A percentile compares a stretch with the other conserved stretches of the same genome.
Evolutionary conservation across 2,888 invertebrate species (phyloP).

Genomic region (Lithophane ornitopus): DNA sequence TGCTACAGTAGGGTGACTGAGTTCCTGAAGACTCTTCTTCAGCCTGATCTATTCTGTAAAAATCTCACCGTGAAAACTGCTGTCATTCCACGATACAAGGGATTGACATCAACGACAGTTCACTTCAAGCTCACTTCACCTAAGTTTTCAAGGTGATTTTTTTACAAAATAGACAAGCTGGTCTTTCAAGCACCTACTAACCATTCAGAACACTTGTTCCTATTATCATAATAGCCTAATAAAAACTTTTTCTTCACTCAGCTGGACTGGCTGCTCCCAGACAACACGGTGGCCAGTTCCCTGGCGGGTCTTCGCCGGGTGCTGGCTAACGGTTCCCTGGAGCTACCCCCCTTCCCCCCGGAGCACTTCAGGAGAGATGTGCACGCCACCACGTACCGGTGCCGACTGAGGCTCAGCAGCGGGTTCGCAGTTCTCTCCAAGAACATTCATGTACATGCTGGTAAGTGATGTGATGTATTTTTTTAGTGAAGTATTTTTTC

Average conservation of each 20-base stretch:
- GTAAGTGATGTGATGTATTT: constrained; percentile 88
- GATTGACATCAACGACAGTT: too few species aligned
- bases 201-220: background rate
- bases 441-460: constrained; percentile 96
- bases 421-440: constrained; percentile 94
- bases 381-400: constrained; percentile 96
- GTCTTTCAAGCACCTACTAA: background rate
- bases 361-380: constrained; percentile 95
- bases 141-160: too few species aligned
- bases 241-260: constrained; percentile 71
- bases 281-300: constrained; percentile 92
- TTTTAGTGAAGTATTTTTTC: background rate
- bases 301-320: constrained; percentile 94
- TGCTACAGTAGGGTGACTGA: background rate
- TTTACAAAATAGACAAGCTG: too few species aligned
- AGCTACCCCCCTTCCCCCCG: constrained; percentile 95
- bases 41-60: too few species aligned
- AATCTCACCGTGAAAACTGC: too few species aligned
- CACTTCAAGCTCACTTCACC: too few species aligned
- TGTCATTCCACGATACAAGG: too few species aligned
- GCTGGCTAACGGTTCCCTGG: constrained; percentile 95
- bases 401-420: constrained; percentile 83
- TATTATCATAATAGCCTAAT: background rate
- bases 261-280: constrained; percentile 94
- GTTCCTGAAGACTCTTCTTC: background rate